Conservation (phyloP, 2,797 vertebrate genomes). For the Periophthalmus magnuspinnatus region DNA sequence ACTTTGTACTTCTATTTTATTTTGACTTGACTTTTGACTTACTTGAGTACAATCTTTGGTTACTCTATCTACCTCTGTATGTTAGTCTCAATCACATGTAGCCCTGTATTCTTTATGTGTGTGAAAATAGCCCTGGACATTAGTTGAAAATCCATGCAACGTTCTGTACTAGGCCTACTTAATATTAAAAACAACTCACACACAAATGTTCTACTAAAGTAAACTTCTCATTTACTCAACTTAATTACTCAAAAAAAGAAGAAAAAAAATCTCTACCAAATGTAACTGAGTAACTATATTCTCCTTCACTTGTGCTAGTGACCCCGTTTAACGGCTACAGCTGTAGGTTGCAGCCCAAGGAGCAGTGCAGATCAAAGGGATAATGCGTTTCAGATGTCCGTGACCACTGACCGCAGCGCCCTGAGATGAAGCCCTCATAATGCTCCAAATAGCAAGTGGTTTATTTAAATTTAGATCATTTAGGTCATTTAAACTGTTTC, state of each 20-base stretch:
- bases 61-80: no score
- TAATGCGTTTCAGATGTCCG: constrained; percentile 62
- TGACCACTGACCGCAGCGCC: constrained; percentile 52
- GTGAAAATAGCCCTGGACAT: no score
- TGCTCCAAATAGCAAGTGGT: constrained; percentile 54
- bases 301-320: constrained; percentile 15
- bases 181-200: no score
- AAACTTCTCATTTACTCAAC: no score
- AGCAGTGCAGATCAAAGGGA: constrained; percentile 52
- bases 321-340: constrained; percentile 66
- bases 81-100: no score
- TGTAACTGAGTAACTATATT: not conserved
- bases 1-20: no score
- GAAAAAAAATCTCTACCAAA: not conserved
- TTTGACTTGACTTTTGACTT: no score
- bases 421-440: constrained; percentile 35
- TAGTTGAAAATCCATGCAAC: no score
- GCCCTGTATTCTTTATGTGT: no score
- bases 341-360: constrained; percentile 51
- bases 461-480: constrained; percentile 50
- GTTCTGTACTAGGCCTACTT: no score
- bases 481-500: constrained; percentile 34
- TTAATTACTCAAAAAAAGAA: constrained; percentile 13
- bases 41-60: no score
- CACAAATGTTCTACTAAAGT: no score